Conservation (phyloP, 2,888 invertebrate genomes). For the Caenorhabditis macrosperma region DNA sequence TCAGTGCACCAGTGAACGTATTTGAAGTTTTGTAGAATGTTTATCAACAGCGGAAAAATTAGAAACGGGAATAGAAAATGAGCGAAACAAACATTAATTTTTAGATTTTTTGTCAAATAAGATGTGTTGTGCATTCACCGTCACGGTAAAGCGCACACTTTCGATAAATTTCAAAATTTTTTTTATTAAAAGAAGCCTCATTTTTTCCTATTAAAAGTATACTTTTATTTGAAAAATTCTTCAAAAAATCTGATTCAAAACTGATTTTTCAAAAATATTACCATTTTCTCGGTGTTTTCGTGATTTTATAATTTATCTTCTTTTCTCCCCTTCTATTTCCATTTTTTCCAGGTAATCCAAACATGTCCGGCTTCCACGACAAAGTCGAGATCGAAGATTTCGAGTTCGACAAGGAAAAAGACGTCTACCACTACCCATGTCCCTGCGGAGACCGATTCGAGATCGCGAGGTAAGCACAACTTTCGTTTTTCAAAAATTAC, state of each 20-base stretch:
- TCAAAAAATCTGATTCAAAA: conserved; percentile 1
- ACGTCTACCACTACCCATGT: conserved; percentile 96
- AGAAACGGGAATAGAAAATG: too few relatives aligned
- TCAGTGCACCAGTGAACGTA: too few relatives aligned
- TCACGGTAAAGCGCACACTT: too few relatives aligned
- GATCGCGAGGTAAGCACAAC: conserved; percentile 83
- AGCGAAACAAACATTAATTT: too few relatives aligned
- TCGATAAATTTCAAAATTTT: too few relatives aligned
- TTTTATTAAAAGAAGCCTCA: background rate
- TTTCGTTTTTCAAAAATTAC: background rate
- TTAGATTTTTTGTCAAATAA: too few relatives aligned
- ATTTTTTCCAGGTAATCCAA: conserved; percentile 19
- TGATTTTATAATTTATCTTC: too few relatives aligned
- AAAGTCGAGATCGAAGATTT: conserved; percentile 98
- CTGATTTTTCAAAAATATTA: background rate
- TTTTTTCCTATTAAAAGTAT: background rate
- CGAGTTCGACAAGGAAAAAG: conserved; percentile 96
- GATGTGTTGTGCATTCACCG: too few relatives aligned
- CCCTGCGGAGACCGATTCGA: conserved; percentile 98
- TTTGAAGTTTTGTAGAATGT: too few relatives aligned
- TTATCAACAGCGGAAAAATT: too few relatives aligned
- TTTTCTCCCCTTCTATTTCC: too few relatives aligned
- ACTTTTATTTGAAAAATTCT: background rate
- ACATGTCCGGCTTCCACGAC: conserved; percentile 79
- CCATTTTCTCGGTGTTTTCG: background rate